These are phyloP conservation scores for Benitochromis conjunctus DNA, from an alignment of 2,113 vertebrate genomes.

Conservation along the genomic window DNA sequence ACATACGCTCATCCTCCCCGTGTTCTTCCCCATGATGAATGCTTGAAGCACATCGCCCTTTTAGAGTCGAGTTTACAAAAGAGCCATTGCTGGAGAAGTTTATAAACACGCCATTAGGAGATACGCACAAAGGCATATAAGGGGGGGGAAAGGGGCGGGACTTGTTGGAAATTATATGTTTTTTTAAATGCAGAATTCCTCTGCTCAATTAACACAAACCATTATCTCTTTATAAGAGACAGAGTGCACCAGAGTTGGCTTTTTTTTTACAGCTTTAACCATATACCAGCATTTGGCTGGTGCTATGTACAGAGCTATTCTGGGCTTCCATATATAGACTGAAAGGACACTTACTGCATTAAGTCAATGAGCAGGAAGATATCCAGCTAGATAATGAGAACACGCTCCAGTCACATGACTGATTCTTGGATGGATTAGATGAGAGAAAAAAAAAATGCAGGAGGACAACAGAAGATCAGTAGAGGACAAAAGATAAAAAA, in stretches of 20 bases:
- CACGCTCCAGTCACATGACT: background rate
- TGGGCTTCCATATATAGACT: background rate
- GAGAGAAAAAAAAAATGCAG: background rate
- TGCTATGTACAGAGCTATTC: background rate
- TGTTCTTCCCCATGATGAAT: background rate
- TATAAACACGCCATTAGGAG: background rate
- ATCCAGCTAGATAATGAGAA: background rate
- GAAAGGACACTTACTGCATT: background rate
- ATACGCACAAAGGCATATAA: background rate
- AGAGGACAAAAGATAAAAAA: background rate
- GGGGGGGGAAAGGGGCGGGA: background rate
- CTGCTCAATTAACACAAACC: accelerated
- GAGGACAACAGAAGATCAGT: background rate
- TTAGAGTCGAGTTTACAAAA: background rate
- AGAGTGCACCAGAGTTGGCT: background rate
- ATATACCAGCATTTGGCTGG: background rate
- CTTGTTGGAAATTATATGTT: background rate
- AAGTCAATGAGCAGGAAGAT: background rate
- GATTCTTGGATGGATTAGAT: background rate
- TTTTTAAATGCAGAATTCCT: background rate
- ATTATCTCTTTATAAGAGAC: background rate
- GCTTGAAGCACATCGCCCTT: background rate
- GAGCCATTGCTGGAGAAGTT: background rate
- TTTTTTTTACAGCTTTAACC: background rate
- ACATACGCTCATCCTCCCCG: background rate